Conservation (phyloP, 2,113 vertebrate species). For the Stegastes partitus region DNA sequence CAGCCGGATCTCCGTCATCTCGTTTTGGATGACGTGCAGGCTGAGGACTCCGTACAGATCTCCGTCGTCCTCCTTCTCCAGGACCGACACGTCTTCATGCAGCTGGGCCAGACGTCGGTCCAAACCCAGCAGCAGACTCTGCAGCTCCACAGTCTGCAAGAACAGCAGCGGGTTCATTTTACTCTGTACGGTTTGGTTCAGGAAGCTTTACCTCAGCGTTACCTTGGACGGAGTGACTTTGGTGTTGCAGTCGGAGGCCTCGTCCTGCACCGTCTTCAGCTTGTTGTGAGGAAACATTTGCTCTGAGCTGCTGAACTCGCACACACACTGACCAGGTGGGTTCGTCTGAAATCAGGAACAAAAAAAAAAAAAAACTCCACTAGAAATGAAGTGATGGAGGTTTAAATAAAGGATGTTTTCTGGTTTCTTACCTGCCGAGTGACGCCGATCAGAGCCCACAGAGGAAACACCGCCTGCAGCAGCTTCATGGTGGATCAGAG, state of each 20-base stretch:
- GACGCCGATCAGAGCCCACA: too few species aligned
- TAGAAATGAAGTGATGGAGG: not conserved
- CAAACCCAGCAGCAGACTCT: slow-evolving; percentile 74
- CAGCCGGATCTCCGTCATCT: slow-evolving; percentile 72
- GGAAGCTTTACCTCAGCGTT: not conserved
- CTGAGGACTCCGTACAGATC: slow-evolving; percentile 76
- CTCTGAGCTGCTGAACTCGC: slow-evolving; percentile 72
- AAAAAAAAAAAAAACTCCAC: too few species aligned
- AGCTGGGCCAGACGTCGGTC: slow-evolving; percentile 74
- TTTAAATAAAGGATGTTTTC: too few species aligned
- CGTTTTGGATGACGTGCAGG: slow-evolving; percentile 79
- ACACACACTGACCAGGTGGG: slow-evolving; percentile 62
- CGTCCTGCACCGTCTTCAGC: slow-evolving; percentile 45
- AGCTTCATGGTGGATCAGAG: too few species aligned
- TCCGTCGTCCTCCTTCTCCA: slow-evolving; percentile 80
- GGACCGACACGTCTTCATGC: slow-evolving; percentile 47
- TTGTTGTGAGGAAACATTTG: slow-evolving; percentile 69
- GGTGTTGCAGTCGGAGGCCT: slow-evolving; percentile 61
- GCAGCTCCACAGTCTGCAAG: slow-evolving; percentile 62
- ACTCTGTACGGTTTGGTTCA: too few species aligned
- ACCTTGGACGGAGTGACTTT: slow-evolving; percentile 70
- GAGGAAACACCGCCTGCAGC: too few species aligned
- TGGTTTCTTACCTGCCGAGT: too few species aligned
- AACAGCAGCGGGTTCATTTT: not conserved
- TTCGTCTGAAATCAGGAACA: slow-evolving; percentile 34